Conservation (phyloP, 2,888 invertebrate species). For the Conomelus anceps region DNA sequence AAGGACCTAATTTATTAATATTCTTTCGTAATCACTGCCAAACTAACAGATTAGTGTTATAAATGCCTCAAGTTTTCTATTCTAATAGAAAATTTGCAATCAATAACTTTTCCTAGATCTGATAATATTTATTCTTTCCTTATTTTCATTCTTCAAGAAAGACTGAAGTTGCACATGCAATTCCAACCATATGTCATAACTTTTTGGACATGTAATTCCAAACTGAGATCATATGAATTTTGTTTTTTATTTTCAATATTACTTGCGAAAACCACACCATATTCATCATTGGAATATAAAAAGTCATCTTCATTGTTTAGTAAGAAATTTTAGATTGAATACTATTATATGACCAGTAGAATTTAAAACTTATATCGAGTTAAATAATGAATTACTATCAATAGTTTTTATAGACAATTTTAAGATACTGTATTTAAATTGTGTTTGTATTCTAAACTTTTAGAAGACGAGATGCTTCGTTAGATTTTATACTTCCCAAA, state of each 20-base stretch:
- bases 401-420: background rate
- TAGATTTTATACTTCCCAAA: background rate
- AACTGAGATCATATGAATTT: background rate
- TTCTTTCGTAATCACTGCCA: background rate
- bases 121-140: background rate
- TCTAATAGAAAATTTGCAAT: background rate
- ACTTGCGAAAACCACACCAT: too few relatives aligned
- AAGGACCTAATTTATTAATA: background rate
- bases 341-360: background rate
- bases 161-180: background rate
- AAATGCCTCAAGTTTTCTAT: background rate
- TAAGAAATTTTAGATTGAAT: background rate
- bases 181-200: background rate
- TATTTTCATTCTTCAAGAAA: background rate
- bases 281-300: too few relatives aligned
- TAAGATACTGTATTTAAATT: background rate
- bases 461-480: background rate
- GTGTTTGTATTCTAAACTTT: background rate
- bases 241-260: background rate
- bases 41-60: background rate
- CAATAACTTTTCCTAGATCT: background rate
- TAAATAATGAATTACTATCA: background rate
- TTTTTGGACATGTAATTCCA: too few relatives aligned
- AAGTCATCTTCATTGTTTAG: background rate
- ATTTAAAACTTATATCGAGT: background rate